Base-by-base conservation (phyloP, 2,888 invertebrate genomes). In the Xestoiulus laeticollis region DNA sequence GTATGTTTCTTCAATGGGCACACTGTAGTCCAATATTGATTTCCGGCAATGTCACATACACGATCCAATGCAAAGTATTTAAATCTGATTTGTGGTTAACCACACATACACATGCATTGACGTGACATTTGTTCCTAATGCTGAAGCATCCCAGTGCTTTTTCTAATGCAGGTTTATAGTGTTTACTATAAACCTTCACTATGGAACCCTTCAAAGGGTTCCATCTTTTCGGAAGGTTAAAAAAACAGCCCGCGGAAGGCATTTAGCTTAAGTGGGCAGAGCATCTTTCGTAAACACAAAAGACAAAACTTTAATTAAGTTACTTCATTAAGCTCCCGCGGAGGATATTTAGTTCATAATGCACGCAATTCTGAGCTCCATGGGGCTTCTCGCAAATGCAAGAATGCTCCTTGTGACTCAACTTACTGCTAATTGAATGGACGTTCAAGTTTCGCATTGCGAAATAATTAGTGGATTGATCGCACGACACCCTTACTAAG, bases 261-360 rank as follows among this genome's bases (percentile, higher is more conserved):
- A 53, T 53, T 53, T 53, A 19, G 53, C n/a, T 53, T 53, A 53
- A 53, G 53, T 53, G 53, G 53, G 53, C 53, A 53, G n/a, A 19
- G 53, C 53, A 53, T 53, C 53, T 53, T 53, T 53, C n/a, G 53
- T 53, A 53, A 53, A 19, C 53, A 53, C 53, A 53, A 53, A 5
- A 53, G 53, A 53, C 53, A 53, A 53, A 53, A 53, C 53, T 53
- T 53, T 53, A 53, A 53, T 53, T 53, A 53, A 53, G 53, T 53
- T 53, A 53, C 53, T 53, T 53, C 53, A 53, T 53, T 53, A 53
- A n/a, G 53, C 53, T 53, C 53, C 53, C 53, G n/a, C 53, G 19
- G 53, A 19, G 53, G 53, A 53, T 53, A 53, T 53, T 53, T 19
- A 19, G 53, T 53, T 53, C 53, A 5, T 53, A 53, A 53, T 53